Conservation (phyloP, 2,888 invertebrate genomes). For the Hemithea aestivaria region DNA sequence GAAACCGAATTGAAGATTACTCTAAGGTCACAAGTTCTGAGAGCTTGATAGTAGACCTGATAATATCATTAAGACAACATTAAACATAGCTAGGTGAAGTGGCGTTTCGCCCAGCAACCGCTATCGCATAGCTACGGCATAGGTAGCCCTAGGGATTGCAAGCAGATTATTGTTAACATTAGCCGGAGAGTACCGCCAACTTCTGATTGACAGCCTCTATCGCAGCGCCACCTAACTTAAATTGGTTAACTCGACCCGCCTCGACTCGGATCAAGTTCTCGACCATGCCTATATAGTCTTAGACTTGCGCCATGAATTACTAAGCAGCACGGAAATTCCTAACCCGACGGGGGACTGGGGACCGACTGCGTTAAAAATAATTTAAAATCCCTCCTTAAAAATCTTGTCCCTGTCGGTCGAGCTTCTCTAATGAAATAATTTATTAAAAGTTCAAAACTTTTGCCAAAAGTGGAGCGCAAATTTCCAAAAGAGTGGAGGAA, state of each 20-base stretch:
- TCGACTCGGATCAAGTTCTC: not conserved
- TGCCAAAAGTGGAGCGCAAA: constrained; percentile 55
- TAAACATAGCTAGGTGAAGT: too few relatives aligned
- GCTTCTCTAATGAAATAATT: constrained; percentile 17
- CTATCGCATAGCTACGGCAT: too few relatives aligned
- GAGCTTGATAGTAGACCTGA: too few relatives aligned
- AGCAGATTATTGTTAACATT: constrained; percentile 11
- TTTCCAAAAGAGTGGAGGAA: too few relatives aligned
- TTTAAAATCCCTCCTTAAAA: constrained; percentile 9
- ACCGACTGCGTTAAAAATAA: constrained; percentile 1
- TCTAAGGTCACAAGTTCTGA: too few relatives aligned
- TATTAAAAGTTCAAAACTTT: constrained; percentile 48
- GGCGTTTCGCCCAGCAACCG: too few relatives aligned
- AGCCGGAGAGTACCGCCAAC: constrained; percentile 9
- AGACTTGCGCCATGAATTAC: constrained; percentile 6
- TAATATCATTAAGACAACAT: too few relatives aligned
- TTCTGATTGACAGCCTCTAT: constrained; percentile 17
- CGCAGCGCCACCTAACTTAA: constrained; percentile 8
- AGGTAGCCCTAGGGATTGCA: constrained; percentile 7
- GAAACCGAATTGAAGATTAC: too few relatives aligned
- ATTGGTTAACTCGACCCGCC: constrained; percentile 9
- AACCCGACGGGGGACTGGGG: constrained; percentile 3
- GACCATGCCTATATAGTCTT: constrained; percentile 3
- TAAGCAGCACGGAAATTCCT: constrained; percentile 4
- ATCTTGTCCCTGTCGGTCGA: constrained; percentile 3